Evolutionary conservation across 2,113 vertebrate genomes (phyloP).

Genomic region (Xiphophorus maculatus): DNA sequence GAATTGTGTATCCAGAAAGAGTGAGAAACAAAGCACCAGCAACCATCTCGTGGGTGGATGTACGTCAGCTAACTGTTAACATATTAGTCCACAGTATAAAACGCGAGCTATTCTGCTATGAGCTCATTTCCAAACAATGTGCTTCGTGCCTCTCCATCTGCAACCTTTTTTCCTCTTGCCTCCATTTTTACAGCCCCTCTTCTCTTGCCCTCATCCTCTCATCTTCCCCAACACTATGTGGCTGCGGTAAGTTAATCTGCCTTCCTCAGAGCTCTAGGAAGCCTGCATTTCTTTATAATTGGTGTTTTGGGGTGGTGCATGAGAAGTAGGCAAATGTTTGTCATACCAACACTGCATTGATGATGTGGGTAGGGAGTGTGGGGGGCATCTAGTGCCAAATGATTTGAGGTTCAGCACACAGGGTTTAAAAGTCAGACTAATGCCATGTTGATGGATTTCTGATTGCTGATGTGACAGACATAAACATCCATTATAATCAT

Average conservation of each 20-base stretch:
- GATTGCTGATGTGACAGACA: conserved; percentile 5
- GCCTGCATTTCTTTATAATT: conserved; percentile 65
- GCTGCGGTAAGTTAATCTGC: conserved; percentile 68
- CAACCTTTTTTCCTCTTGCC: conserved; percentile 67
- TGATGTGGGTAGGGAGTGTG: conserved; percentile 15
- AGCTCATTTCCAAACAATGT: conserved; percentile 82
- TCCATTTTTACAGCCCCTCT: conserved; percentile 59
- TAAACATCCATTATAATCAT: not conserved
- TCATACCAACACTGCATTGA: conserved; percentile 48
- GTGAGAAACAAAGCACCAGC: conserved; percentile 39
- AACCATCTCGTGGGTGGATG: conserved; percentile 57
- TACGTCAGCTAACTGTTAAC: conserved; percentile 79
- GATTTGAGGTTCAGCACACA: conserved; percentile 36
- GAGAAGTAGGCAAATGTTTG: conserved; percentile 63
- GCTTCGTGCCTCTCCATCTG: conserved; percentile 84
- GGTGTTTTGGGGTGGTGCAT: conserved; percentile 55
- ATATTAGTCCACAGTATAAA: conserved; percentile 79
- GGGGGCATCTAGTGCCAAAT: conserved; percentile 30
- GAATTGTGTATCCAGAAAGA: conserved; percentile 23
- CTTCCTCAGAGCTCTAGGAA: conserved; percentile 57
- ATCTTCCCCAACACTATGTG: conserved; percentile 50
- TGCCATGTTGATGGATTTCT: conserved; percentile 3
- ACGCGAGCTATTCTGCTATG: conserved; percentile 76
- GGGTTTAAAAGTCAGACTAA: conserved; percentile 8
- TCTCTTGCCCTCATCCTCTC: conserved; percentile 60